Evolutionary conservation across 2,888 invertebrate species (phyloP), one percentile per base, ranked within the genome.

Genomic region (Laspeyria flexula): DNA sequence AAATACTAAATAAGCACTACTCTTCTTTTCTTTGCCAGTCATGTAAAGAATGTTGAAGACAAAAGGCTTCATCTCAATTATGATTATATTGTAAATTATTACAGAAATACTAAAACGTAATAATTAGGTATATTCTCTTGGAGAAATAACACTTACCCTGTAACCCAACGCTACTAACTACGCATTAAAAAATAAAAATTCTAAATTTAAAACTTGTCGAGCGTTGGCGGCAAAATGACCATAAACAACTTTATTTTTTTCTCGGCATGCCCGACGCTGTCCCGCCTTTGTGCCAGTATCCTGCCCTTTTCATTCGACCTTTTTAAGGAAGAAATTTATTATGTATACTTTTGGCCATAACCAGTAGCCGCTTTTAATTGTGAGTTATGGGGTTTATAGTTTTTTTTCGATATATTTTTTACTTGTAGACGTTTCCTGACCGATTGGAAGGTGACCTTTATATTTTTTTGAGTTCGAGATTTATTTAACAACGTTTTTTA

Each of bases 301-400:
- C 90, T 90, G 91, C 83, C 83, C 90, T 88, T 90, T 90, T 90
- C 89, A 90, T 82, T 79, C 85, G 79, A 79, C 81, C 91, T 92
- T 92, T 91, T 90, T 90, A 91, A 81, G 81, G 83, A 83, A 88
- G 85, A 90, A 86, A 91, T 92, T 92, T 91, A 91, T 91, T 86
- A 90, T 90, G 83, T 90, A 86, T 84, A 84, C 86, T 85, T 86
- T 90, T 81, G 86, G 85, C 79, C 90, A 88, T 92, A 88, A 88
- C 91, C 91, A 87, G 91, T 92, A 92, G 91, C 92, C 75, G 86
- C 69, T 83, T 89, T 87, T 91, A 90, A 92, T 92, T 92, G 91
- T 92, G 90, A 92, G 87, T 85, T 91, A 92, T 91, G 91, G 81
- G 82, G 81, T 85, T 73, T 72, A 73, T 67, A 66, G 69, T 69